These are phyloP conservation scores for Aricia agestis DNA, from an alignment of 1,140 invertebrate genomes.

Conservation along the genomic window DNA sequence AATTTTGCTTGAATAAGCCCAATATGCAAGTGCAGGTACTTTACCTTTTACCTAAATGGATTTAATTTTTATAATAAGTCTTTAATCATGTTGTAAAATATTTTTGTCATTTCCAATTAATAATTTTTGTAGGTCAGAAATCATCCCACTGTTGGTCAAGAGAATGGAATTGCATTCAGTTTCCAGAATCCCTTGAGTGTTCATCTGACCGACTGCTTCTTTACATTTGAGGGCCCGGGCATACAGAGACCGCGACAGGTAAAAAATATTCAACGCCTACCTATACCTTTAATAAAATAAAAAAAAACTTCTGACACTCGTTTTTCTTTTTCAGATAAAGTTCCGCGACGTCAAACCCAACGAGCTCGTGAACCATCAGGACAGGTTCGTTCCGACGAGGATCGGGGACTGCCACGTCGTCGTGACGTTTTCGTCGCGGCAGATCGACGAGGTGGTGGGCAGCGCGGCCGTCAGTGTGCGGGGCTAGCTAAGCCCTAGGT, in stretches of 20 bases:
- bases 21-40: conserved; percentile 75
- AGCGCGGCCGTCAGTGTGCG: conserved; percentile 71
- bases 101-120: background rate
- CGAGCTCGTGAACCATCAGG: conserved; percentile 76
- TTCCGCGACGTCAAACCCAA: conserved; percentile 78
- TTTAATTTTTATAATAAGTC: no score
- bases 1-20: conserved; percentile 81
- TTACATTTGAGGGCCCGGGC: conserved; percentile 83
- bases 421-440: conserved; percentile 79
- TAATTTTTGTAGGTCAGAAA: conserved; percentile 61
- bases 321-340: conserved; percentile 50
- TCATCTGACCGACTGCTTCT: conserved; percentile 79
- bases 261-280: conserved; percentile 17
- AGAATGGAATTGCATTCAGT: conserved; percentile 73
- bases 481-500: conserved; percentile 64
- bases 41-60: background rate
- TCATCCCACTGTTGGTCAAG: conserved; percentile 65
- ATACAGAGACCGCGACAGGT: conserved; percentile 78
- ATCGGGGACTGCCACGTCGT: conserved; percentile 78
- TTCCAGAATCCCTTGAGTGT: conserved; percentile 82
- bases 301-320: background rate
- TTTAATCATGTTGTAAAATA: background rate
- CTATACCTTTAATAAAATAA: background rate
- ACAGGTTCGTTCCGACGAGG: conserved; percentile 76
- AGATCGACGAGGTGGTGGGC: conserved; percentile 79